phyloP scores from a whole-genome alignment of 2,888 invertebrate species.

The Hypomecis punctinalis region DNA sequence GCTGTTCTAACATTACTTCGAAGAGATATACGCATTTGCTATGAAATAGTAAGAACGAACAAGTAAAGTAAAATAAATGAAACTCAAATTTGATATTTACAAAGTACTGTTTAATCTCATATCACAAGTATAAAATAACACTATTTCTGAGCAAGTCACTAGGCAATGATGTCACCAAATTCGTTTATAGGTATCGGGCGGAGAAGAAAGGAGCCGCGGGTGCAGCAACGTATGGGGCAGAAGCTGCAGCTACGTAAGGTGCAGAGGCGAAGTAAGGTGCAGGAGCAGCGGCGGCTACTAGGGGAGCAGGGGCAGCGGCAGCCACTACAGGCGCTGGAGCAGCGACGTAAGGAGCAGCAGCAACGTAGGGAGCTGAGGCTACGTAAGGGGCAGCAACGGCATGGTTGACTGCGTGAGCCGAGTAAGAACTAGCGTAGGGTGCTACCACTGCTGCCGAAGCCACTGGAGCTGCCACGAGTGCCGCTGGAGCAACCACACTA shows the following conservation, averaged over 20 bases:
- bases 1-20: too few species aligned
- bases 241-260: conserved; percentile 47
- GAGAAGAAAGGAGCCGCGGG: conserved; percentile 46
- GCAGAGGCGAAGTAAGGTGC: conserved; percentile 51
- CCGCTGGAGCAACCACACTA: conserved; percentile 65
- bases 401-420: conserved; percentile 90
- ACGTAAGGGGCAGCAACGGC: conserved; percentile 88
- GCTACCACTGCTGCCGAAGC: conserved; percentile 87
- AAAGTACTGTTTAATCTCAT: conserved; percentile 39
- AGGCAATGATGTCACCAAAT: conserved; percentile 77
- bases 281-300: conserved; percentile 47
- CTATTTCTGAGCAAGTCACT: conserved; percentile 79
- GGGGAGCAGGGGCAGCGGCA: conserved; percentile 45
- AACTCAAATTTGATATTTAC: conserved; percentile 12
- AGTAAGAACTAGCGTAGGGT: conserved; percentile 91
- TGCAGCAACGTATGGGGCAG: conserved; percentile 48
- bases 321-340: conserved; percentile 49
- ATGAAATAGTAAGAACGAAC: neutral
- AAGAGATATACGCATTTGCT: neutral
- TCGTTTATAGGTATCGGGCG: conserved; percentile 72
- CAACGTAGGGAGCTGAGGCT: conserved; percentile 57
- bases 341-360: conserved; percentile 83
- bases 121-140: conserved; percentile 32
- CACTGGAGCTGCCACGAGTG: conserved; percentile 83
- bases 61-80: neutral